Percentiles rank a stretch among this genome's conserved stretches.
Evolutionary conservation across 2,797 vertebrate species (phyloP).

Genomic region (Scomberomorus guttatus): DNA sequence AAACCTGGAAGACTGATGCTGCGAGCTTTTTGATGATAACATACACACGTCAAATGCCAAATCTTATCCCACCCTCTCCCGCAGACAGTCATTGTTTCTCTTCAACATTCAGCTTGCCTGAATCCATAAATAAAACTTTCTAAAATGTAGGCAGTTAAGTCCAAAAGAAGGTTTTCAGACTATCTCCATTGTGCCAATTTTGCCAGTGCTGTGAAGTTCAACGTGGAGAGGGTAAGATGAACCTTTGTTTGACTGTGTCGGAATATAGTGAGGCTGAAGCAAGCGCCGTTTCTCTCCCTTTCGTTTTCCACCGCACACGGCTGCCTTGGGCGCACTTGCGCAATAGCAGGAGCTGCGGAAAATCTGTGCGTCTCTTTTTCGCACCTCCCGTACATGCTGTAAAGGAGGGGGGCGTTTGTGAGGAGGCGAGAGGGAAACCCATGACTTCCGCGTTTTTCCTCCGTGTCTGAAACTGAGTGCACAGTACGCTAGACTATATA

Average conservation of each 20-base stretch:
- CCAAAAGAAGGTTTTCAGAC: not conserved
- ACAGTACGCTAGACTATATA: conserved; percentile 41
- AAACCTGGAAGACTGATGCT: not conserved
- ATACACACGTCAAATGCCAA: not conserved
- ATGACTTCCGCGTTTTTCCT: conserved; percentile 82
- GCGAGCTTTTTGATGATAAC: conserved; percentile 8
- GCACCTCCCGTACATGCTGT: conserved; percentile 24
- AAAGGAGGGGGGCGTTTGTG: conserved; percentile 27
- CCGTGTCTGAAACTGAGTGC: conserved; percentile 26
- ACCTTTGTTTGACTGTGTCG: conserved; percentile 26
- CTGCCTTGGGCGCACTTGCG: conserved; percentile 48
- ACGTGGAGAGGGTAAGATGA: not conserved
- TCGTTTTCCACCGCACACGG: conserved; percentile 63
- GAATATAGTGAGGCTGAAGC: conserved; percentile 35
- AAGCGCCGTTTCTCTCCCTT: conserved; percentile 34
- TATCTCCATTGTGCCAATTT: conserved; percentile 37
- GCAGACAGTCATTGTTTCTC: no score
- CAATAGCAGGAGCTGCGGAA: conserved; percentile 63
- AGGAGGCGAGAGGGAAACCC: conserved; percentile 78
- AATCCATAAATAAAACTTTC: not conserved
- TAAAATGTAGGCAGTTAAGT: not conserved
- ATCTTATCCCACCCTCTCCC: no score
- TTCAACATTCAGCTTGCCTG: no score
- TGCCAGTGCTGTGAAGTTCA: not conserved
- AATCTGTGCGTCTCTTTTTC: conserved; percentile 52